phyloP scores from a whole-genome alignment of 2,113 vertebrate species.

The Willisornis vidua region DNA sequence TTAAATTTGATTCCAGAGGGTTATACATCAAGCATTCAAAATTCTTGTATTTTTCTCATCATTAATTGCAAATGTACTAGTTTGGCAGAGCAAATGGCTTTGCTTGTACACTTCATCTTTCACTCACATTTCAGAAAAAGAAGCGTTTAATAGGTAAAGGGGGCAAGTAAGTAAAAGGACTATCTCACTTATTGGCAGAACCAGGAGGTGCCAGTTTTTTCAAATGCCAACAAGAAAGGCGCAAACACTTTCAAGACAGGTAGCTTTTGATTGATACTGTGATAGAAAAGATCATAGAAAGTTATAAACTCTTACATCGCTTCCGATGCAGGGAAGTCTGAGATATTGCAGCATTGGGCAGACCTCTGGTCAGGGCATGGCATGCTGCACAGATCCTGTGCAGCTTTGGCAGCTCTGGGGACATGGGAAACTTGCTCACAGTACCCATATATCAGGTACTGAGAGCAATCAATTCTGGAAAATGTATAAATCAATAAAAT shows the following conservation, averaged over 20 bases:
- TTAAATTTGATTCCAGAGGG: not conserved
- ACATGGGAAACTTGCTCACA: not conserved
- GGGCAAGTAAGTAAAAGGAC: not conserved
- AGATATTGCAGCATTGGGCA: not conserved
- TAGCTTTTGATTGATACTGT: not conserved
- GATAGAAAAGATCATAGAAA: not conserved
- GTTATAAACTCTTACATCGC: not conserved
- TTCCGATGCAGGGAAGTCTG: not conserved
- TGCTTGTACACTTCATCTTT: not conserved
- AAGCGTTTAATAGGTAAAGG: not conserved
- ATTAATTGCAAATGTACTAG: not conserved
- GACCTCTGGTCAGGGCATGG: not conserved
- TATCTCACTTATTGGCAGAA: not conserved
- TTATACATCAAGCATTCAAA: not conserved
- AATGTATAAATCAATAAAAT: not conserved
- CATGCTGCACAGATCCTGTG: not conserved
- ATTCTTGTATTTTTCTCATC: not conserved
- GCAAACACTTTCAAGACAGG: not conserved
- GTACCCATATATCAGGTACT: accelerated
- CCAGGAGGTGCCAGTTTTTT: not conserved
- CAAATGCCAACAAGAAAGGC: not conserved
- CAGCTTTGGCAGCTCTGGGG: not conserved
- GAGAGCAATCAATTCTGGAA: not conserved
- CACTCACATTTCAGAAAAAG: not conserved
- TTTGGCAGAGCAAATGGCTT: not conserved